Evolutionary conservation across 2,113 vertebrate genomes (phyloP).

Genomic region (Paratilapia polleni): DNA sequence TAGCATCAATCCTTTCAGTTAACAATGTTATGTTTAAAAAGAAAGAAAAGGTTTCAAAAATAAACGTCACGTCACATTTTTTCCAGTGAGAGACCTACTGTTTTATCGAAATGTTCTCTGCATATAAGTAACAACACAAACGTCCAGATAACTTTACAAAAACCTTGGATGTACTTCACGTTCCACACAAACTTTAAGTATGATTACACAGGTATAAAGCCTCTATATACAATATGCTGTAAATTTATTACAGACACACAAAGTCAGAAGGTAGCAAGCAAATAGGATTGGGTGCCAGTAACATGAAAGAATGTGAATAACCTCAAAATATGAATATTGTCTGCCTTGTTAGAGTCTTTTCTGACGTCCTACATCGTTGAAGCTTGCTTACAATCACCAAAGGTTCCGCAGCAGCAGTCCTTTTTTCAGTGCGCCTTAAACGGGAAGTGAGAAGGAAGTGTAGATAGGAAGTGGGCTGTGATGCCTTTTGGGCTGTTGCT

Average conservation of each 20-base stretch:
- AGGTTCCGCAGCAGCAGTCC: not conserved
- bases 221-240: not conserved
- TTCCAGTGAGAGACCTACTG: not conserved
- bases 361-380: not conserved
- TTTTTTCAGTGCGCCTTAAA: conserved; percentile 25
- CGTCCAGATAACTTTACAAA: not conserved
- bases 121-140: not conserved
- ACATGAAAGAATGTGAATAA: not conserved
- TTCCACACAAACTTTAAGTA: not conserved
- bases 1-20: not conserved
- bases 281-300: not conserved
- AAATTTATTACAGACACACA: not conserved
- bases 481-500: conserved; percentile 50
- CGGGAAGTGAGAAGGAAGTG: conserved; percentile 76
- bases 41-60: not conserved
- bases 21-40: not conserved
- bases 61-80: not conserved
- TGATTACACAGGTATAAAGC: not conserved
- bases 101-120: not conserved
- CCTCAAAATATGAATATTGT: not conserved
- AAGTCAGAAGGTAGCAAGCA: not conserved
- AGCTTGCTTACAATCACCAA: conserved; percentile 15
- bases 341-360: not conserved
- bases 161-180: not conserved
- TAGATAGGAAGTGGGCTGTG: conserved; percentile 75